Conservation (phyloP, 2,113 vertebrate genomes). For the Protomyctophum bolini region DNA sequence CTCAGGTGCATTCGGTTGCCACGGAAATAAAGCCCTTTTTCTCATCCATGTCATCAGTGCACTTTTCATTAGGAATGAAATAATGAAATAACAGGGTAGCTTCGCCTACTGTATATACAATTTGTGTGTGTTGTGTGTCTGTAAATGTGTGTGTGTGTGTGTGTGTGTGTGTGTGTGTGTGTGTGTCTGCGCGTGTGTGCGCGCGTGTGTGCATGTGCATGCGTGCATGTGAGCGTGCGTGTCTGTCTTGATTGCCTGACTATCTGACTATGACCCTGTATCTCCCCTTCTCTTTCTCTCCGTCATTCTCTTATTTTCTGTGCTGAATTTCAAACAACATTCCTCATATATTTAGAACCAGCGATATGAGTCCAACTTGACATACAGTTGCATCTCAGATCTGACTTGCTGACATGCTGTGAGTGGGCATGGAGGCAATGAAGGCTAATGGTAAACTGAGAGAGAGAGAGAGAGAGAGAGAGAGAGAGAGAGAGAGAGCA, state of each 20-base stretch:
- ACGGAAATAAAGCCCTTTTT: slow-evolving; percentile 59
- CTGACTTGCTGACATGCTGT: slow-evolving; percentile 67
- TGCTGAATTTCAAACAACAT: slow-evolving; percentile 47
- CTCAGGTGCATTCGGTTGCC: slow-evolving; percentile 54
- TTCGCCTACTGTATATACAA: slow-evolving; percentile 49
- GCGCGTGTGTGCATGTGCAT: not conserved
- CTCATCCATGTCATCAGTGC: slow-evolving; percentile 53
- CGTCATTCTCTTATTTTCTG: slow-evolving; percentile 9
- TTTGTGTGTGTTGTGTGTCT: slow-evolving; percentile 9
- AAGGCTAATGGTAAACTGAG: slow-evolving; percentile 50
- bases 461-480: slow-evolving; percentile 22
- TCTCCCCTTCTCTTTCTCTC: slow-evolving; percentile 5
- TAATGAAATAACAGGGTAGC: slow-evolving; percentile 41
- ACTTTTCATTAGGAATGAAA: slow-evolving; percentile 61
- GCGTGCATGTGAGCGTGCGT: not conserved
- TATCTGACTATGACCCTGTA: too few species aligned
- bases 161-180: not conserved
- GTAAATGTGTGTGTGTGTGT: slow-evolving; percentile 16
- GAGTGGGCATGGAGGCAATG: slow-evolving; percentile 64
- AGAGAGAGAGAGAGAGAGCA: slow-evolving; percentile 27
- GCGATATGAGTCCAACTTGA: slow-evolving; percentile 48
- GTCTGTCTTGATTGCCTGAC: slow-evolving; percentile 19
- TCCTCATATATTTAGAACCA: slow-evolving; percentile 51
- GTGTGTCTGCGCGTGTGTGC: not conserved
- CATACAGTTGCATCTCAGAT: slow-evolving; percentile 52